Base-by-base conservation (phyloP, 2,888 invertebrate genomes). In the Cotesia congregata region DNA sequence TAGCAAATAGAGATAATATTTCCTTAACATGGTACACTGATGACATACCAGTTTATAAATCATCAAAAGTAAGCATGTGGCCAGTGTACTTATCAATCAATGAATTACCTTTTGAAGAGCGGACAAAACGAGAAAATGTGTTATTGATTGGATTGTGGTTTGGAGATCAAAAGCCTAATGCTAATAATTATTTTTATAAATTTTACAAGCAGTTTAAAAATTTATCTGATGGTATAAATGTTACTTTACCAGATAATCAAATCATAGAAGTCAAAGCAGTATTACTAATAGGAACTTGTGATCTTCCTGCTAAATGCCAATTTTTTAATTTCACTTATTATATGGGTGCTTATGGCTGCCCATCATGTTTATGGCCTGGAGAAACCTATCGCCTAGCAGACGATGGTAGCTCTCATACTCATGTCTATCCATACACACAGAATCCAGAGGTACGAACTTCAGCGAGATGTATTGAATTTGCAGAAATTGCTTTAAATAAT, bases 1-100 rank as follows among this genome's bases (percentile, higher is more conserved):
- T 60, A 20, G 12, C 17, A 9, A 65, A 78, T 73, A 70, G n/a
- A 38, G 61, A 65, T 67, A 76, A 74, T 70, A 60, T 77, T 41
- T 77, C 75, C 3, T 77, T 77, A 12, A 72, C 60, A 67, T 76
- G 76, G 76, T 72, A 76, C 20, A 67, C 76, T 12, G 72, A 72
- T 39, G 76, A 72, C 7, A 72, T 61, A 6, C 72, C 67, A 20
- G 68, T 76, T 5, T 76, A 72, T 40, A 78, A 72, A 72, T 75
- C 78, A 39, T 41, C 59, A 0, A 73, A 60, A 69, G 69, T 17
- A 20, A 78, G 69, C 17, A 61, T 76, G 17, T 78, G 75, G 75
- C 68, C 75, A 38, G 59, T 72, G 17, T 78, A 69, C 67, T 72
- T 69, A 39, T 39, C 50, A 4, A 76, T 78, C 9, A 75, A 78